Conservation (phyloP, 2,797 vertebrate species). For the Tapera naevia region DNA sequence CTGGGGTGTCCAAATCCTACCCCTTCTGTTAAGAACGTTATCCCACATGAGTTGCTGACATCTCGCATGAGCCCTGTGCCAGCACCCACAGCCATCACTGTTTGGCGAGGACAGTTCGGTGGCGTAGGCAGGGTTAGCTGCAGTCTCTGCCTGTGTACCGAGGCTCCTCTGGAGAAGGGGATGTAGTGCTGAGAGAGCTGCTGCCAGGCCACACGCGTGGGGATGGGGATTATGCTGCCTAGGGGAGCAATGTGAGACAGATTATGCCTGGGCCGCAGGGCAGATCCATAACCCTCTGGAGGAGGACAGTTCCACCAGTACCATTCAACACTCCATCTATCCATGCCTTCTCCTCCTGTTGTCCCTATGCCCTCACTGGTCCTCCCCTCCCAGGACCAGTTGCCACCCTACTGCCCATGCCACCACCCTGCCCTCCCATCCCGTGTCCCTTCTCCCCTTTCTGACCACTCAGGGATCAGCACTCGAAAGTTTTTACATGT, state of each 20-base stretch:
- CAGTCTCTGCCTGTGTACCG: accelerated
- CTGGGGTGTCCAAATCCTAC: neutral
- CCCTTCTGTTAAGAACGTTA: neutral
- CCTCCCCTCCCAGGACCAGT: neutral
- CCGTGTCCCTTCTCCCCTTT: neutral
- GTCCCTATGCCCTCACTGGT: neutral
- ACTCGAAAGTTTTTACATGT: accelerated
- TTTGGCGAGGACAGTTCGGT: accelerated
- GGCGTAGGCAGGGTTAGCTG: neutral
- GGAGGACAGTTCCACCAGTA: neutral
- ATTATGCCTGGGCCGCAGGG: accelerated
- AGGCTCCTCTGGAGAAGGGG: neutral
- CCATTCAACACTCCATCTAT: accelerated
- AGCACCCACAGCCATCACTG: accelerated
- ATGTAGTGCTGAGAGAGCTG: accelerated
- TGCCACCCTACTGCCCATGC: accelerated
- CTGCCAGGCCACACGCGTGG: accelerated
- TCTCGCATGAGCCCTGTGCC: accelerated
- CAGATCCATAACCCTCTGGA: neutral
- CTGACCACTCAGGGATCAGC: neutral
- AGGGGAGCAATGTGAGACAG: too few species aligned
- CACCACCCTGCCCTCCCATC: neutral
- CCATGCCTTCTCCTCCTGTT: neutral
- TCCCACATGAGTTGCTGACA: accelerated
- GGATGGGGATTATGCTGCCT: neutral